Conservation (phyloP, 2,797 vertebrate species). For the Sparidentex hasta region DNA sequence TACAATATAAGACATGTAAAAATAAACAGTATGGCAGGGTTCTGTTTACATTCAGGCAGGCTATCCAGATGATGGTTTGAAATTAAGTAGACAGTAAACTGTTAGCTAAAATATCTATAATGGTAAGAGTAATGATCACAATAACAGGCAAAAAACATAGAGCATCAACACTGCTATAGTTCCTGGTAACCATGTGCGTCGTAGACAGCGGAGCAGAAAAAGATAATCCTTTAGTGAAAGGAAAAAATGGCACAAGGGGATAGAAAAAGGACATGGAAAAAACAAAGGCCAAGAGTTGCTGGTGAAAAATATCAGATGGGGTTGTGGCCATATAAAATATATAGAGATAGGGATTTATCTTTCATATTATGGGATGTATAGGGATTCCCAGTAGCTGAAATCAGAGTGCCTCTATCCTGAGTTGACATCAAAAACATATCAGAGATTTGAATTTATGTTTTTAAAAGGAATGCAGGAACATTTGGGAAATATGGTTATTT, state of each 20-base stretch:
- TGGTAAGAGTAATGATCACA: background rate
- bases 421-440: conserved; percentile 4
- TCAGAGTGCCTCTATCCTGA: background rate
- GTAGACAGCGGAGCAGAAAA: conserved; percentile 30
- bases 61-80: conserved; percentile 39
- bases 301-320: background rate
- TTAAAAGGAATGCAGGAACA: background rate
- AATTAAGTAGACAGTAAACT: conserved; percentile 19
- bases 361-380: conserved; percentile 6
- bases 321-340: background rate
- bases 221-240: conserved; percentile 21
- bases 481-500: background rate
- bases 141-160: background rate
- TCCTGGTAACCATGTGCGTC: conserved; percentile 13
- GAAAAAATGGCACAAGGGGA: background rate
- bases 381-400: conserved; percentile 7
- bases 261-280: background rate
- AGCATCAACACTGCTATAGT: conserved; percentile 3
- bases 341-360: conserved; percentile 1
- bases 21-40: conserved; percentile 25
- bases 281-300: conserved; percentile 1
- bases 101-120: conserved; percentile 11
- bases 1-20: conserved; percentile 34
- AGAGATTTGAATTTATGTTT: background rate
- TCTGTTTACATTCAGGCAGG: conserved; percentile 42